These are phyloP conservation scores for Brachypteracias leptosomus DNA, from an alignment of 2,113 vertebrate species.

Conservation along the genomic window DNA sequence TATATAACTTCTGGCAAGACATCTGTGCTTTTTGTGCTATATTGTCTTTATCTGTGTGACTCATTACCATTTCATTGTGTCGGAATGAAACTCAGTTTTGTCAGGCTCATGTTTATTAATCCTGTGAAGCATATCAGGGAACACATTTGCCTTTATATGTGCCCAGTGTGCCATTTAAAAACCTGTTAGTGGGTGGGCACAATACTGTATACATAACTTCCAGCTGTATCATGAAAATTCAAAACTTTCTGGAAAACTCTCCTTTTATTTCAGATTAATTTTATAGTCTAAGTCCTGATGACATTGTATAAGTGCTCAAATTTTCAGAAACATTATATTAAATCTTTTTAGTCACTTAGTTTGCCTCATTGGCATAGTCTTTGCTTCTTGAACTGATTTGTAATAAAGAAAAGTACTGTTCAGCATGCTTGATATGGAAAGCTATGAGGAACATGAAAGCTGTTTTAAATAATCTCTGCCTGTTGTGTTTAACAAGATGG, in stretches of 20 bases:
- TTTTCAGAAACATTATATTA: not conserved
- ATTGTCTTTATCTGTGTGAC: not conserved
- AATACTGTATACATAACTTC: not conserved
- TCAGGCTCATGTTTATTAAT: conserved; percentile 19
- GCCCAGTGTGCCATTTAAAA: not conserved
- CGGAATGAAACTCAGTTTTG: not conserved
- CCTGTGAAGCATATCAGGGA: not conserved
- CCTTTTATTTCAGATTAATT: not conserved
- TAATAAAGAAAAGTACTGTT: not conserved
- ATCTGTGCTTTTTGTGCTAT: not conserved
- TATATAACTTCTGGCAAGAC: not conserved
- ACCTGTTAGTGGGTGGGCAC: not conserved
- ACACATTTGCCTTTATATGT: not conserved
- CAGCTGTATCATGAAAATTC: not conserved
- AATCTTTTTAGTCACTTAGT: not conserved
- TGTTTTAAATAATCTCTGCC: not conserved
- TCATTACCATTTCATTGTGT: not conserved
- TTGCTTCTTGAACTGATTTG: not conserved
- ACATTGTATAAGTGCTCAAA: not conserved
- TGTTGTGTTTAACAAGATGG: not conserved
- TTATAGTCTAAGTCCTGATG: not conserved
- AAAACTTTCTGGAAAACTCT: not conserved
- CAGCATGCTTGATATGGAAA: not conserved
- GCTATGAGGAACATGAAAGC: not conserved
- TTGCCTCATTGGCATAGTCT: not conserved